phyloP scores from a whole-genome alignment of 2,888 invertebrate genomes.

The Ormia ochracea region DNA sequence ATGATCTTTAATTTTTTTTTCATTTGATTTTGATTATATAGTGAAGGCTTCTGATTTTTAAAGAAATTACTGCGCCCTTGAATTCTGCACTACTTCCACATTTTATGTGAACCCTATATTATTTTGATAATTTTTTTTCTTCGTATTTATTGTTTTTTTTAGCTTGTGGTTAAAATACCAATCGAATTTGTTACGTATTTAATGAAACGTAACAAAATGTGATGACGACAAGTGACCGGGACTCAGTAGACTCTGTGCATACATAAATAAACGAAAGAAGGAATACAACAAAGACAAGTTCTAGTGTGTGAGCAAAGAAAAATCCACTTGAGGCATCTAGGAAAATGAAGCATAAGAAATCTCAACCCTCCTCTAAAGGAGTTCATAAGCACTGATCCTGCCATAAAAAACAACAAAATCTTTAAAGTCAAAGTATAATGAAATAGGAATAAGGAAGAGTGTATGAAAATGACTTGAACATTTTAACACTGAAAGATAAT shows the following conservation, averaged over 20 bases:
- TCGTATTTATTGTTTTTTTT: neutral
- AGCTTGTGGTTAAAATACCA: conserved; percentile 42
- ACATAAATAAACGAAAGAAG: conserved; percentile 28
- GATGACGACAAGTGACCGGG: conserved; percentile 61
- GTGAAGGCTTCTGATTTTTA: too few species aligned
- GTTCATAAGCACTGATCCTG: conserved; percentile 8
- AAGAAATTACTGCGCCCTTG: neutral
- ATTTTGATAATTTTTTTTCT: neutral
- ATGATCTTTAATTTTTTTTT: too few species aligned
- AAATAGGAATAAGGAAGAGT: conserved; percentile 56
- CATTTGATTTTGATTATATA: too few species aligned
- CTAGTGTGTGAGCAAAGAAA: conserved; percentile 20
- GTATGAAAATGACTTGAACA: conserved; percentile 44
- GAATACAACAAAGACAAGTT: neutral
- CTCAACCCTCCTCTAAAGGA: conserved; percentile 7
- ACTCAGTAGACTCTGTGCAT: conserved; percentile 39
- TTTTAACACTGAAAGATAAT: conserved; percentile 66
- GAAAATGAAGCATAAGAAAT: conserved; percentile 9
- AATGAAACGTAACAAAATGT: conserved; percentile 59
- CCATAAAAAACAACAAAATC: conserved; percentile 22
- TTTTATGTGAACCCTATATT: neutral
- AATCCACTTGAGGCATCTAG: conserved; percentile 47
- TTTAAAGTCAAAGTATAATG: conserved; percentile 26
- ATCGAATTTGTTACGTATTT: conserved; percentile 57
- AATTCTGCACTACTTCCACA: neutral